These are phyloP conservation scores for Nixonia krombeini DNA, from an alignment of 1,140 invertebrate genomes.

Conservation along the genomic window DNA sequence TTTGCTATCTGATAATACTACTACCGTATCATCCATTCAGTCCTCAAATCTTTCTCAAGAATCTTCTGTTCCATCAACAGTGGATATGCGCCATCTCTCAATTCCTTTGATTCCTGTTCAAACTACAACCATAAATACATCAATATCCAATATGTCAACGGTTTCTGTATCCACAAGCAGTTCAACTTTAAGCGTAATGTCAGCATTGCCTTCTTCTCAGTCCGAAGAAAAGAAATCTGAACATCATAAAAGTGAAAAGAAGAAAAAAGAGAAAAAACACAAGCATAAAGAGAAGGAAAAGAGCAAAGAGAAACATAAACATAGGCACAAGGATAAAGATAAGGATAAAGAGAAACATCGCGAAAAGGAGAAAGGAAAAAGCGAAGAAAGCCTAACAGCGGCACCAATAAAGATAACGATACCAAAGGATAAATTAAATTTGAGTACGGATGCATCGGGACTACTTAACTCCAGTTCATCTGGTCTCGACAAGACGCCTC, in stretches of 20 bases:
- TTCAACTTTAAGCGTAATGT: background rate
- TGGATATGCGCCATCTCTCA: slow-evolving; percentile 11
- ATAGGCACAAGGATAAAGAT: slow-evolving; percentile 78
- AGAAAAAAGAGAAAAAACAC: slow-evolving; percentile 78
- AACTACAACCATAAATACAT: slow-evolving; percentile 13
- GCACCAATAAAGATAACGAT: slow-evolving; percentile 78
- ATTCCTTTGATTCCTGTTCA: slow-evolving; percentile 28
- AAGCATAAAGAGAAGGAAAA: slow-evolving; percentile 79
- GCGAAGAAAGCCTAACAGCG: slow-evolving; percentile 53
- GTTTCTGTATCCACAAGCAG: background rate
- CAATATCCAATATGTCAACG: background rate
- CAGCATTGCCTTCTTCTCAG: background rate
- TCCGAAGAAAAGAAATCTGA: slow-evolving; percentile 64
- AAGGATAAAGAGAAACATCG: slow-evolving; percentile 69
- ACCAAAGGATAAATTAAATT: slow-evolving; percentile 76
- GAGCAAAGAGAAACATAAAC: slow-evolving; percentile 76
- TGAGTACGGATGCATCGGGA: slow-evolving; percentile 47
- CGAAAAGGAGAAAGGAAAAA: slow-evolving; percentile 60
- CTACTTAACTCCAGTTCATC: background rate
- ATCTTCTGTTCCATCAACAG: slow-evolving; percentile 20
- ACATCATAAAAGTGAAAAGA: slow-evolving; percentile 74
- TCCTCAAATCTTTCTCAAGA: background rate
- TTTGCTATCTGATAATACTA: background rate
- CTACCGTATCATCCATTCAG: background rate
- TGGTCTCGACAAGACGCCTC: slow-evolving; percentile 43